Evolutionary conservation across 2,888 invertebrate species (phyloP).

Genomic region (Acronicta alni): DNA sequence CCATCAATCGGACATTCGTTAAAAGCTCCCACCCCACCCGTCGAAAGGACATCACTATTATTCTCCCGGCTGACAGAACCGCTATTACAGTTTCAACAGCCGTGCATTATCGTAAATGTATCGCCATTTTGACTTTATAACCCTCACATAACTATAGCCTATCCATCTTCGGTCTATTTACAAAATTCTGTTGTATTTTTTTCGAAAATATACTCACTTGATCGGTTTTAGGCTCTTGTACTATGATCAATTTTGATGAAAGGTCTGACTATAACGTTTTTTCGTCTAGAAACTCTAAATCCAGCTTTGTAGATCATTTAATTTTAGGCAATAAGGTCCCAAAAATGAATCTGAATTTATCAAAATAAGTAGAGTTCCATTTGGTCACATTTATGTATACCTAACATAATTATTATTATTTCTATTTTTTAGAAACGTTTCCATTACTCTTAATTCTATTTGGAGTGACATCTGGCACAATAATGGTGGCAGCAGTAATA

Average conservation of each 20-base stretch:
- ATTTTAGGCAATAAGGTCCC: neutral
- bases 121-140: conserved; percentile 78
- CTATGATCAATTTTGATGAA: conserved; percentile 32
- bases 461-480: conserved; percentile 95
- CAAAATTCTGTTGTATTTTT: conserved; percentile 54
- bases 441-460: conserved; percentile 95
- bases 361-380: too few species aligned
- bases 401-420: neutral
- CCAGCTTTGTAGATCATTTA: conserved; percentile 12
- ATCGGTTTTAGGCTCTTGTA: conserved; percentile 38
- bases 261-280: conserved; percentile 11
- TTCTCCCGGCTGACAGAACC: conserved; percentile 68
- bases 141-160: conserved; percentile 66
- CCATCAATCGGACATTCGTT: conserved; percentile 35
- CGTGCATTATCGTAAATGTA: conserved; percentile 80
- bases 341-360: neutral
- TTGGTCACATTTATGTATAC: too few species aligned
- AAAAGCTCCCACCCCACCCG: conserved; percentile 54
- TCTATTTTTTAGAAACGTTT: conserved; percentile 91
- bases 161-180: conserved; percentile 64
- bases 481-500: conserved; percentile 94
- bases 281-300: conserved; percentile 15
- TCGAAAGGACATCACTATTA: conserved; percentile 64
- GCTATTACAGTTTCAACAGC: conserved; percentile 74
- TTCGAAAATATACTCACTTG: conserved; percentile 36